A percentile compares a stretch with the other conserved stretches of the same genome.
These are phyloP conservation scores for Sardina pilchardus DNA, from an alignment of 2,113 vertebrate genomes.

Conservation along the genomic window DNA sequence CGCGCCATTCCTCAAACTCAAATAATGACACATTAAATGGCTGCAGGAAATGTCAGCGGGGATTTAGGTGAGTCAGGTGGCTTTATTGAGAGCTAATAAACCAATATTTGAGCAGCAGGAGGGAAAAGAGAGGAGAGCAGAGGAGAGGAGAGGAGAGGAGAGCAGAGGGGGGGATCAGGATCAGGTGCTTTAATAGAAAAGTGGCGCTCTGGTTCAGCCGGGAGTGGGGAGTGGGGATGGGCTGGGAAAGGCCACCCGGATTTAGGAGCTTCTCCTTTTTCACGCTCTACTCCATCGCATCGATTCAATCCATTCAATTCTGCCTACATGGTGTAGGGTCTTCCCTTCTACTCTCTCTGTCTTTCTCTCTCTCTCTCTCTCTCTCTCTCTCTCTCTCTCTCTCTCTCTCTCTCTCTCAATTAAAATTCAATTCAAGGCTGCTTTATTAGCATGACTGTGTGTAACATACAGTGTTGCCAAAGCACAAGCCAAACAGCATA, in stretches of 20 bases:
- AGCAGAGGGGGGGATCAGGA: neutral
- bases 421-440: too few relatives aligned
- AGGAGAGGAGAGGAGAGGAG: constrained; percentile 17
- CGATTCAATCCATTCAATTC: neutral
- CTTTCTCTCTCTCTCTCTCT: neutral
- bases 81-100: constrained; percentile 41
- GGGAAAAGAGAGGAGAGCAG: neutral
- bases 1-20: constrained; percentile 23
- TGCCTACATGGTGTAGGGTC: neutral
- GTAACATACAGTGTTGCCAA: too few relatives aligned
- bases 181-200: too few relatives aligned
- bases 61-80: constrained; percentile 24
- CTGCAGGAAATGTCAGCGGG: constrained; percentile 45
- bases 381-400: neutral
- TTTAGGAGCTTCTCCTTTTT: neutral
- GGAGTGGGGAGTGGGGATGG: neutral
- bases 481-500: too few relatives aligned
- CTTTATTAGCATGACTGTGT: too few relatives aligned
- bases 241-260: neutral
- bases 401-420: neutral
- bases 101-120: constrained; percentile 36
- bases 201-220: neutral
- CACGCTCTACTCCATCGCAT: neutral
- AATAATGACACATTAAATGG: constrained; percentile 23
- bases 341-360: neutral